Evolutionary conservation across 2,797 vertebrate genomes (phyloP).

Genomic region (Adrianichthys oophorus): DNA sequence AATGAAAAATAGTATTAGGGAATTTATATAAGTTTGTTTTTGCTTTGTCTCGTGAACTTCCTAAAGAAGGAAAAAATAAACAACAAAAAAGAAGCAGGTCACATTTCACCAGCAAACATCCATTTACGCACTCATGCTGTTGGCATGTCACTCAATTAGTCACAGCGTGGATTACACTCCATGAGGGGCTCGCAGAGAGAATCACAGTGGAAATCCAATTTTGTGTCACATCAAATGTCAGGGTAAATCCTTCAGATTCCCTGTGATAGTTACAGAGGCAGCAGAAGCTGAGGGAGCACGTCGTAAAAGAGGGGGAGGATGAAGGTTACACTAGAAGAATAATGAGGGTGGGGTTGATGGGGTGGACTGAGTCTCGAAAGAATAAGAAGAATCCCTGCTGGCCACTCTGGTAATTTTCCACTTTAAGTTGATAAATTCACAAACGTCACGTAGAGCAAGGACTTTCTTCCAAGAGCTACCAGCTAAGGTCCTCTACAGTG

Average conservation of each 20-base stretch:
- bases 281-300: constrained; percentile 16
- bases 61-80: neutral
- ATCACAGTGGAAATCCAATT: constrained; percentile 69
- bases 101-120: constrained; percentile 56
- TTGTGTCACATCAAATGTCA: constrained; percentile 73
- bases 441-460: neutral
- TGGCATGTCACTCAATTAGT: constrained; percentile 71
- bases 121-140: constrained; percentile 62
- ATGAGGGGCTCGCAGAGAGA: constrained; percentile 53
- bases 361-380: constrained; percentile 8
- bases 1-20: too few species aligned
- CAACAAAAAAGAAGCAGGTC: constrained; percentile 35
- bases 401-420: constrained; percentile 10
- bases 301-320: constrained; percentile 22
- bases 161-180: constrained; percentile 68
- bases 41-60: constrained; percentile 38
- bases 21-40: constrained; percentile 2
- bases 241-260: constrained; percentile 58
- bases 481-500: too few species aligned
- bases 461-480: neutral
- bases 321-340: constrained; percentile 33
- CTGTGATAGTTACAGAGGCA: constrained; percentile 48
- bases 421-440: constrained; percentile 1
- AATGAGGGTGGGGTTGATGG: constrained; percentile 8
- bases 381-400: constrained; percentile 16